Evolutionary conservation across 2,797 vertebrate species (phyloP), one percentile per base, ranked within the genome.

Genomic region (Gymnoscopelus microlampas): DNA sequence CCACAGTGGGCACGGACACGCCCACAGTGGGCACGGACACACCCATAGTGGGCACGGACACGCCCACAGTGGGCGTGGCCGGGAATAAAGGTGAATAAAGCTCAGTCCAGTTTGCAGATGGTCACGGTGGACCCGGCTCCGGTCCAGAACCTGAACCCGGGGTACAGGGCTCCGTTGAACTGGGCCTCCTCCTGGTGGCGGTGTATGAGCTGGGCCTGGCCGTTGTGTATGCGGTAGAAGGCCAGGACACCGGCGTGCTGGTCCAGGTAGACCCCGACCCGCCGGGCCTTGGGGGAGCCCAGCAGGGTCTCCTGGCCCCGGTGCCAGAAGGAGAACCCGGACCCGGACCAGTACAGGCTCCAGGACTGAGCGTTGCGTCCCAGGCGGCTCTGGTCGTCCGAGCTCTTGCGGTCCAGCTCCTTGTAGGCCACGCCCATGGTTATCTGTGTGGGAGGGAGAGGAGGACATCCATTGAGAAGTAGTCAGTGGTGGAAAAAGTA

Each of bases 311-410:
- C 92, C 62, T 89, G 81, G 3, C 87, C 83, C 13, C 85, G 61
- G 68, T 95, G 92, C 92, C 94, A 94, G 73, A 95, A 83, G 12
- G 92, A 94, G 75, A 93, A 95, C 9, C 89, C 89, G 0, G 76
- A 88, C 51, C 92, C 93, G 0, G 93, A 94, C 93, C 94, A 95
- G 83, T 93, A 92, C 70, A 95, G 67, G 65, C 82, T 90, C 94
- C 94, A 95, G 39, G 95, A 96, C 49, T 55, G 47, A 2, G 85
- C 61, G 29, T 95, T 95, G 76, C 94, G 88, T 7, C 94, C 94
- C 65, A 95, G 53, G 39, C 94, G 86, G 69, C 93, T 92, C 47
- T 44, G 68, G 63, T 92, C 79, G 35, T 93, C 91, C 1, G 78
- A 72, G 19, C 80, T 19, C 44, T 91, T 90, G 6, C 92, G 91